Base-by-base conservation (phyloP, 2,888 invertebrate species). In the Sinohyriopsis cumingii region DNA sequence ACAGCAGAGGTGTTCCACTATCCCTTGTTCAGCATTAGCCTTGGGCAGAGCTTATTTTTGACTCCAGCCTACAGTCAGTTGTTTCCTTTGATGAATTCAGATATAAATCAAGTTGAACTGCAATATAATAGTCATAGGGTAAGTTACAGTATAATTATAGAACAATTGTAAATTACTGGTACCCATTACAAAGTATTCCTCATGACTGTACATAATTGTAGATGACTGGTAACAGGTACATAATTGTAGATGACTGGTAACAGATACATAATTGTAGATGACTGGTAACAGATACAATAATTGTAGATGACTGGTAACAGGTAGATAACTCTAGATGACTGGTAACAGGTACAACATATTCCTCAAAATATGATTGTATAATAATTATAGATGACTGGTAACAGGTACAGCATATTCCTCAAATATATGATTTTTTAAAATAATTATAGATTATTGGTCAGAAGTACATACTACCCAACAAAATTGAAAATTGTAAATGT, bases 31-130 rank as follows among this genome's bases (percentile, higher is more conserved):
- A 89, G 92, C 25, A 90, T 93, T 55, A 89, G 92, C 53, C 88
- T 93, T 57, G 92, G 92, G 63, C 92, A 92, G 82, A 89, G 91
- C 68, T 84, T 94, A 24, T 93, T 94, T 82, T 90, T 93, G 1
- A 93, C 93, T 19, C 94, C 94, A 45, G 92, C 93, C 3, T 93
- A 93, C 83, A 89, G 90, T 57, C 87, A 91, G 63, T 80, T 93
- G 33, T 93, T 92, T 86, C 93, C 94, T 12, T 87, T 91, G 33
- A 91, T 92, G 45, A 74, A 82, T 12, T 79, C 85, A 20, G 87
- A 88, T 78, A 90, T 92, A 4, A 79, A 78, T 61, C 78, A 80
- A 62, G 71, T 86, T 9, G 81, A 79, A 66, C 68, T 82, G 24
- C 81, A 79, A 60, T 80, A 80, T 65, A 81, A 78, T 57, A 73